These are phyloP conservation scores for Condylura cristata DNA, from an alignment of 2,113 vertebrate genomes.

Conservation along the genomic window DNA sequence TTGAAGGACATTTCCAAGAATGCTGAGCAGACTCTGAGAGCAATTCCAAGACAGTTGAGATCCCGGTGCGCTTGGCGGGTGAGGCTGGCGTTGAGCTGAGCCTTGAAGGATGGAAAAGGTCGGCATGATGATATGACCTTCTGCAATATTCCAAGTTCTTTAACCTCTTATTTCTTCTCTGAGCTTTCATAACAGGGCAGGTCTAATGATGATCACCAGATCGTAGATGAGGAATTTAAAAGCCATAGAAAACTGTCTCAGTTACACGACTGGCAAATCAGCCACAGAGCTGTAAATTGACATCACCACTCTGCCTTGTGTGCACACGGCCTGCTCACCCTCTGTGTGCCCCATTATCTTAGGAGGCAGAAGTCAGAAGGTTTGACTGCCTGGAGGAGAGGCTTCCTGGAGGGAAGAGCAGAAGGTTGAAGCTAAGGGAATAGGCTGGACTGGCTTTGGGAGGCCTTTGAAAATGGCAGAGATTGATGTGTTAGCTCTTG, in stretches of 20 bases:
- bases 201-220: fast-evolving
- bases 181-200: neutral
- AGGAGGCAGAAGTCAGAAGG: neutral
- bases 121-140: fast-evolving
- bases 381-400: neutral
- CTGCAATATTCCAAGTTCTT: neutral
- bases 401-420: neutral
- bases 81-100: neutral
- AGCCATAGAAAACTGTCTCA: neutral
- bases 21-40: neutral
- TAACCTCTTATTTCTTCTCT: neutral
- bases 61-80: neutral
- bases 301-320: neutral
- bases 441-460: neutral
- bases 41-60: neutral
- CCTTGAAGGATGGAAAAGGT: neutral
- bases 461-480: neutral
- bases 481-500: neutral
- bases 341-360: fast-evolving
- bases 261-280: neutral
- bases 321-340: neutral
- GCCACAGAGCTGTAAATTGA: neutral
- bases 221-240: neutral
- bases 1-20: conserved; percentile 35
- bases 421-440: neutral